Evolutionary conservation across 1,140 invertebrate genomes (phyloP), one percentile per base, ranked within the genome.

Genomic region (Anastrepha ludens): DNA sequence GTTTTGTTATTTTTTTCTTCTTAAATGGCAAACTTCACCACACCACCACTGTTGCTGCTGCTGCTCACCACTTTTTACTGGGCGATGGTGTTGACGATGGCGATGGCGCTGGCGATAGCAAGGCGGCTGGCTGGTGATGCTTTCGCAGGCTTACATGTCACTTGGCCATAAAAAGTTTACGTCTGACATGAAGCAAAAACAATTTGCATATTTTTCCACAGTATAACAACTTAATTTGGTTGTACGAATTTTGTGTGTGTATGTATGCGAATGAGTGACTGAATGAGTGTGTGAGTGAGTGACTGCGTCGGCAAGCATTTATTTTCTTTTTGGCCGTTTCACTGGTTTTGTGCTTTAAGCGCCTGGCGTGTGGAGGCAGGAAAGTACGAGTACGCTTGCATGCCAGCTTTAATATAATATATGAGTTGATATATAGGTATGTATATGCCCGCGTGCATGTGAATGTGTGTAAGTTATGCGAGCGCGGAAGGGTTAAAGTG

Each of bases 131-230:
- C 60, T 87, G 64, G 39, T 60, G 86, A 87, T 88, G 88, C 88
- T 88, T 88, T 87, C 65, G 62, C 86, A 86, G 58, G 86, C 86
- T 88, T 88, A 88, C 88, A 88, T 88, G 88, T 88, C 88, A 88
- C 74, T 87, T 87, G 86, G 88, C 74, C 88, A 88, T 88, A 88
- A 88, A 88, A 88, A 87, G 60, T 88, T 87, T 85, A 87, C 60
- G 88, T 87, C 86, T 88, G 88, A 88, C 88, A 88, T 88, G 86
- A 87, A 88, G 70, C 88, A 87, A 87, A 88, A 87, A 88, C 88
- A 88, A 88, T 88, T 88, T 88, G 88, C 88, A 88, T 88, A 88
- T 85, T 88, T 88, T 88, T 87, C 67, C 67, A 20, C 7, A 59
- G 39, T 86, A 81, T 88, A 85, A 88, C 88, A 88, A 88, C 86